These are phyloP conservation scores for Passer montanus DNA, from an alignment of 2,113 vertebrate species.

Conservation along the genomic window DNA sequence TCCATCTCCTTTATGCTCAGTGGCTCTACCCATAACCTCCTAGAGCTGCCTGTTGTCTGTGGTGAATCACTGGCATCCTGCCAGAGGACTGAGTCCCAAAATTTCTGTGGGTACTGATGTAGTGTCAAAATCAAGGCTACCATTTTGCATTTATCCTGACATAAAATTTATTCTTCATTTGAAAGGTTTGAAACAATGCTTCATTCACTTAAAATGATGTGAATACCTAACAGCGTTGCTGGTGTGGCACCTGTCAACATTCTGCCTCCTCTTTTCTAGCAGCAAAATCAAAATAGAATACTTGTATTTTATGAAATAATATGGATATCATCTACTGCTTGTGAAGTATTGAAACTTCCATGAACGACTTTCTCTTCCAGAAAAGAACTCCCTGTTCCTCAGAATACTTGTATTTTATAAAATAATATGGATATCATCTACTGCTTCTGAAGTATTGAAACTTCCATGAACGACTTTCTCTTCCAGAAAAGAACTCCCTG, in stretches of 20 bases:
- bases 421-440: neutral
- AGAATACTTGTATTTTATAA: neutral
- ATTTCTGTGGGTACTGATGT: neutral
- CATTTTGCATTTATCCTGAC: neutral
- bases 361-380: neutral
- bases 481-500: neutral
- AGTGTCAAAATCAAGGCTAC: neutral
- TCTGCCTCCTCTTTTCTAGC: neutral
- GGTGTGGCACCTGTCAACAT: neutral
- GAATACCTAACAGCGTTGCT: neutral
- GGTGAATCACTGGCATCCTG: neutral
- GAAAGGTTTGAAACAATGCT: neutral
- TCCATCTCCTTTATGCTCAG: neutral
- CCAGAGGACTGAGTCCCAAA: neutral
- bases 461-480: neutral
- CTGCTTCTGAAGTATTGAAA: neutral
- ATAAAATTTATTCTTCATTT: neutral
- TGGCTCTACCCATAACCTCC: neutral
- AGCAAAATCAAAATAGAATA: neutral
- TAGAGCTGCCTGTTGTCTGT: fast-evolving
- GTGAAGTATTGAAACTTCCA: neutral
- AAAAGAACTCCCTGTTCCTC: no score
- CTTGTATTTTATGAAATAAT: neutral
- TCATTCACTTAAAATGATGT: fast-evolving
- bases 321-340: neutral